Conservation (phyloP, 1,140 invertebrate species). For the Aphelenchoides besseyi region DNA sequence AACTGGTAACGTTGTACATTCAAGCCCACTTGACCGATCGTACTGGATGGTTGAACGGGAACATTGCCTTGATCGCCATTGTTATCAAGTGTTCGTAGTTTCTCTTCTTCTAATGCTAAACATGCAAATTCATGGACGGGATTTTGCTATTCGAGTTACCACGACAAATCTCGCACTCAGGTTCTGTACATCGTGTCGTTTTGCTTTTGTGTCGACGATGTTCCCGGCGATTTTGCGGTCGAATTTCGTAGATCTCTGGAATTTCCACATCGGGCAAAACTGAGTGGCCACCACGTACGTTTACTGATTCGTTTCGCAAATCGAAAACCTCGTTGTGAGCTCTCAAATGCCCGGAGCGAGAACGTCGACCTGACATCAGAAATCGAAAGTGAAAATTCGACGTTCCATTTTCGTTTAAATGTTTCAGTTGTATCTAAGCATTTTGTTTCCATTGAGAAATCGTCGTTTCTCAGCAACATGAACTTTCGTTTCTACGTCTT, state of each 20-base stretch:
- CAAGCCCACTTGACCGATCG: neutral
- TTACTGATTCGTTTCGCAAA: neutral
- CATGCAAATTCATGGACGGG: no score
- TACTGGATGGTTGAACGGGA: neutral
- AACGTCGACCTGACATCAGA: neutral
- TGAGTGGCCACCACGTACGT: neutral
- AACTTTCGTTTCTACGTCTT: no score
- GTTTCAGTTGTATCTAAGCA: no score
- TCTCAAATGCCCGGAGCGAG: neutral
- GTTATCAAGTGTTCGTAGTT: neutral
- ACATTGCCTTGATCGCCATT: neutral
- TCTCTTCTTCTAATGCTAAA: neutral
- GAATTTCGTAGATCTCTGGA: neutral
- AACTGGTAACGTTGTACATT: neutral
- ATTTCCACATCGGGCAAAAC: neutral
- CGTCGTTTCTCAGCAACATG: no score
- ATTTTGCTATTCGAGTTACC: no score
- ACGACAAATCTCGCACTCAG: constrained; percentile 1
- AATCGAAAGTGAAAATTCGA: no score
- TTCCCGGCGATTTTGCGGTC: neutral
- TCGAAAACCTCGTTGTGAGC: neutral
- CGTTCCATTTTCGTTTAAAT: no score
- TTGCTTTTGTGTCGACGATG: neutral
- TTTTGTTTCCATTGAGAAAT: no score
- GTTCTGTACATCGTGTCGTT: neutral